Evolutionary conservation across 1,140 invertebrate species (phyloP).

Genomic region (Ips nitidus): DNA sequence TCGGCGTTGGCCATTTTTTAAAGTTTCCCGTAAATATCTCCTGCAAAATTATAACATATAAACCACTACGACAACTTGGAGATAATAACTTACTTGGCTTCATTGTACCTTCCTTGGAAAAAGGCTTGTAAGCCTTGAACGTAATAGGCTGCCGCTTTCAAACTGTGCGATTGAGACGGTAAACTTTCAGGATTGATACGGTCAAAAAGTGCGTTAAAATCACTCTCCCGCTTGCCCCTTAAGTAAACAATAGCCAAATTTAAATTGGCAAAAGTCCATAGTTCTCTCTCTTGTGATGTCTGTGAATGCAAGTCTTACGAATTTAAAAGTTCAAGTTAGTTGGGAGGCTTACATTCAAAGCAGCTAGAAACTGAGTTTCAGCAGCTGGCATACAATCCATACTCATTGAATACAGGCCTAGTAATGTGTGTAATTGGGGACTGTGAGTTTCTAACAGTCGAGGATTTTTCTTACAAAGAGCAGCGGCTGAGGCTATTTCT

Average conservation of each 20-base stretch:
- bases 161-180: slow-evolving; percentile 81
- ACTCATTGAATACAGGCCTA: slow-evolving; percentile 96
- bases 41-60: slow-evolving; percentile 57
- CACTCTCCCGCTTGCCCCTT: slow-evolving; percentile 81
- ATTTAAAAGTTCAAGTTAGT: slow-evolving; percentile 1
- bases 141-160: slow-evolving; percentile 91
- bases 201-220: slow-evolving; percentile 83
- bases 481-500: slow-evolving; percentile 79
- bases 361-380: slow-evolving; percentile 89
- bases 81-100: slow-evolving; percentile 82
- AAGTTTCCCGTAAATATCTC: slow-evolving; percentile 89
- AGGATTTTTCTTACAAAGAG: slow-evolving; percentile 73
- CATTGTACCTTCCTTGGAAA: slow-evolving; percentile 93
- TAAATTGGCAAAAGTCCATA: slow-evolving; percentile 92
- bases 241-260: slow-evolving; percentile 97
- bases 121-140: slow-evolving; percentile 95
- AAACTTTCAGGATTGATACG: slow-evolving; percentile 85
- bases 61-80: neutral
- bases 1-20: slow-evolving; percentile 99
- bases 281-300: slow-evolving; percentile 83
- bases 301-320: slow-evolving; percentile 51
- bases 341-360: slow-evolving; percentile 68
- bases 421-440: slow-evolving; percentile 87
- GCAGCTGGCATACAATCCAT: slow-evolving; percentile 97
- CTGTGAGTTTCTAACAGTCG: slow-evolving; percentile 78